Conservation (phyloP, 2,797 vertebrate species). For the Cirrhinus molitorella region DNA sequence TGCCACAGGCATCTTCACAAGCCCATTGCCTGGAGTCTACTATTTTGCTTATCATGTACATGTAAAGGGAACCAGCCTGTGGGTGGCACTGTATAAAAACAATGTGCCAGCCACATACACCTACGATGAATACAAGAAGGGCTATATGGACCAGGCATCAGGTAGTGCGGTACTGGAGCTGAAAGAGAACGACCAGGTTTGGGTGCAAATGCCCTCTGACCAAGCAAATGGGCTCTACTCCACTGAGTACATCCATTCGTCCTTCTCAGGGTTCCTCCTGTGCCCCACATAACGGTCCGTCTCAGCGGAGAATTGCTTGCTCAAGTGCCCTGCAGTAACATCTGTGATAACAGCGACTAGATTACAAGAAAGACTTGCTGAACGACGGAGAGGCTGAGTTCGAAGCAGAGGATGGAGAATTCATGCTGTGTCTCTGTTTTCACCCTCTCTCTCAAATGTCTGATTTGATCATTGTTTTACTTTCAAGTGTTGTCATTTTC, state of each 20-base stretch:
- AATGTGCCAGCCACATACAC: constrained; percentile 99
- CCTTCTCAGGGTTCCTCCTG: constrained; percentile 98
- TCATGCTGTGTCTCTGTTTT: constrained; percentile 76
- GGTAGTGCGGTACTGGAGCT: constrained; percentile 97
- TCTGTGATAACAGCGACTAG: constrained; percentile 67
- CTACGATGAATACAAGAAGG: constrained; percentile 99
- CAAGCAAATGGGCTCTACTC: constrained; percentile 98
- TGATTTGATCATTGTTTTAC: constrained; percentile 73
- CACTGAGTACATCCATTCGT: constrained; percentile 98
- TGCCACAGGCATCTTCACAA: constrained; percentile 93
- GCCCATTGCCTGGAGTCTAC: constrained; percentile 93
- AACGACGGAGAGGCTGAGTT: constrained; percentile 72
- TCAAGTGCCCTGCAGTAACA: constrained; percentile 69
- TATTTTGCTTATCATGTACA: constrained; percentile 99
- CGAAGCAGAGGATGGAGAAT: constrained; percentile 75
- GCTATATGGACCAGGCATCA: constrained; percentile 99
- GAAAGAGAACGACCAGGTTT: constrained; percentile 96
- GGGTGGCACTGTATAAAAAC: constrained; percentile 99
- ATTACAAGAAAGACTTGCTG: constrained; percentile 73
- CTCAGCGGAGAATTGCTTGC: constrained; percentile 60
- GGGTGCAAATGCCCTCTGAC: constrained; percentile 99
- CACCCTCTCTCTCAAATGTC: constrained; percentile 74
- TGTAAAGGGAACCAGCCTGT: constrained; percentile 96
- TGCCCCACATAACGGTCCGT: constrained; percentile 93
- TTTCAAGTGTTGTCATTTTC: constrained; percentile 68